These are phyloP conservation scores for Tipula vernalis DNA, from an alignment of 2,888 invertebrate genomes.

Conservation along the genomic window DNA sequence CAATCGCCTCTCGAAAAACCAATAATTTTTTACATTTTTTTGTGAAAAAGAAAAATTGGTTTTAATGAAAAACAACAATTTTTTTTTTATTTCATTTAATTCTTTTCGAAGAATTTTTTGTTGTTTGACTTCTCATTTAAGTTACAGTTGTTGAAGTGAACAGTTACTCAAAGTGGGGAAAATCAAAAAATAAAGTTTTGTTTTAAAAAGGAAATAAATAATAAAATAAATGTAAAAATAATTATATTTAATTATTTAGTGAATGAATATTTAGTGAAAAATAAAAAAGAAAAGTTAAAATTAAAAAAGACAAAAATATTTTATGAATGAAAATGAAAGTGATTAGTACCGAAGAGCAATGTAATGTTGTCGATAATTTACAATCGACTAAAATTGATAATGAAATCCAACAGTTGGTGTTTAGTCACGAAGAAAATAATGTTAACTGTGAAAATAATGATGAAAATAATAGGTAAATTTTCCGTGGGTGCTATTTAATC, in stretches of 20 bases:
- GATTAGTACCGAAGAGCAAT: background rate
- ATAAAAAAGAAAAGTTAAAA: background rate
- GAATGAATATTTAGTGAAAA: background rate
- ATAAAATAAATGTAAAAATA: background rate
- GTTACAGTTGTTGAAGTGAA: background rate
- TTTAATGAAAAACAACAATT: background rate
- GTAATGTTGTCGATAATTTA: background rate
- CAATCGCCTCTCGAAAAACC: background rate
- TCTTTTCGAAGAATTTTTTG: background rate
- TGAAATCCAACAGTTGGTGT: constrained; percentile 11
- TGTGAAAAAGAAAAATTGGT: background rate
- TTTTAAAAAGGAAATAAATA: background rate
- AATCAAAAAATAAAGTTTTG: background rate
- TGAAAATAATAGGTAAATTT: background rate
- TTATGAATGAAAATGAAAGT: constrained; percentile 8
- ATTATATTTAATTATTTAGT: background rate
- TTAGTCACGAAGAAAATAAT: constrained; percentile 10
- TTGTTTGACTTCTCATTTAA: background rate
- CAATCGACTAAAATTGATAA: constrained; percentile 5
- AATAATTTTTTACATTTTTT: background rate
- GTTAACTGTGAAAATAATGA: background rate
- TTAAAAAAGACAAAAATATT: background rate
- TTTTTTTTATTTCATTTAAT: background rate
- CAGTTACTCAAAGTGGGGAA: background rate
- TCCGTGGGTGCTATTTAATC: background rate